A percentile compares a stretch with the other conserved stretches of the same genome.
phyloP scores from a whole-genome alignment of 2,888 invertebrate species.

The Hybos culiciformis region DNA sequence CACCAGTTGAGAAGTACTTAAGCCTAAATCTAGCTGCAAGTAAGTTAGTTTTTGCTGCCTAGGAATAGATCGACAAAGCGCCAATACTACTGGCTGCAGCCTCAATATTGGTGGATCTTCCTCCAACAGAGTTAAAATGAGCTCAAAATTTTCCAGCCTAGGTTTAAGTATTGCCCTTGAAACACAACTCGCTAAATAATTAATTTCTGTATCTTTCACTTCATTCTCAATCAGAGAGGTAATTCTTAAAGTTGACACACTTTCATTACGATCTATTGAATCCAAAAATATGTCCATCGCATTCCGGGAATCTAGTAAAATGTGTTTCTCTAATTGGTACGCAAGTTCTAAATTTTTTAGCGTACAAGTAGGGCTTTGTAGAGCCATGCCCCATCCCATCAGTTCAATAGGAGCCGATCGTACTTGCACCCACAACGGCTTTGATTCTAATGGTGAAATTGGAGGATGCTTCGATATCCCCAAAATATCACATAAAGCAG shows the following conservation, averaged over 20 bases:
- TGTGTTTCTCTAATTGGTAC: slow-evolving; percentile 38
- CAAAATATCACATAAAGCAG: slow-evolving; percentile 39
- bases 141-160: slow-evolving; percentile 38
- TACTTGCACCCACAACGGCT: slow-evolving; percentile 29
- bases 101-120: slow-evolving; percentile 38
- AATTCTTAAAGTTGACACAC: slow-evolving; percentile 39
- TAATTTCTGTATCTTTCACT: slow-evolving; percentile 39
- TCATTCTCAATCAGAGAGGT: slow-evolving; percentile 41
- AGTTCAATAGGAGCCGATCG: slow-evolving; percentile 37
- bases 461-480: slow-evolving; percentile 37
- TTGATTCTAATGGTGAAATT: slow-evolving; percentile 28
- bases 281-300: slow-evolving; percentile 39
- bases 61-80: slow-evolving; percentile 33
- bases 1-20: slow-evolving; percentile 40
- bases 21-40: slow-evolving; percentile 40
- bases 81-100: slow-evolving; percentile 40
- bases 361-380: slow-evolving; percentile 37
- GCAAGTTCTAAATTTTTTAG: slow-evolving; percentile 39
- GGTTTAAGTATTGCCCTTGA: slow-evolving; percentile 37
- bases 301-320: slow-evolving; percentile 22
- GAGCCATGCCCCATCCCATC: slow-evolving; percentile 40
- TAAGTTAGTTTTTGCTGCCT: slow-evolving; percentile 33
- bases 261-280: slow-evolving; percentile 39
- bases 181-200: slow-evolving; percentile 36
- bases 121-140: slow-evolving; percentile 41